A percentile compares a stretch with the other conserved stretches of the same genome.
phyloP scores from a whole-genome alignment of 1,140 invertebrate species.

The Philopotamus ludificatus region DNA sequence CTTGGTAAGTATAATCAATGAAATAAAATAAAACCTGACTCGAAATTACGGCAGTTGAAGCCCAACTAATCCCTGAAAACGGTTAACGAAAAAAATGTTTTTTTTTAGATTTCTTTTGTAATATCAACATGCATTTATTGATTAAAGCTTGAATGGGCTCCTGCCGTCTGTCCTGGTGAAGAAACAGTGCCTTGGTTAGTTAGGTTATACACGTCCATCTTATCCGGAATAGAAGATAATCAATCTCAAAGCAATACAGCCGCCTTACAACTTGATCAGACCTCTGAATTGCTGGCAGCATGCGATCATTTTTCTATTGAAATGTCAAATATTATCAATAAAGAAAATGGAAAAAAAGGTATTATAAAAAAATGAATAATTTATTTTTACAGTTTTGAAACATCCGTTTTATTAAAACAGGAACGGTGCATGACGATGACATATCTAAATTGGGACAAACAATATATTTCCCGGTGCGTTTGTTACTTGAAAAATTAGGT shows the following conservation, averaged over 20 bases:
- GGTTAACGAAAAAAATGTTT: not conserved
- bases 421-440: constrained; percentile 30
- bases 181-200: constrained; percentile 33
- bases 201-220: constrained; percentile 23
- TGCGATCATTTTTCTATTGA: constrained; percentile 30
- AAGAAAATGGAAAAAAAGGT: constrained; percentile 34
- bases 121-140: not conserved
- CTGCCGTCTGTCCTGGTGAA: constrained; percentile 30
- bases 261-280: constrained; percentile 4
- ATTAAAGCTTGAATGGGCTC: constrained; percentile 36
- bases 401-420: constrained; percentile 21
- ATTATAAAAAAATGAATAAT: too few species aligned
- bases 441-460: constrained; percentile 45
- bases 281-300: constrained; percentile 20
- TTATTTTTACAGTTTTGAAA: not conserved
- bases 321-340: constrained; percentile 9
- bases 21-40: too few species aligned
- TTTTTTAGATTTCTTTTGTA: not conserved
- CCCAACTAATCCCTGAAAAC: too few species aligned
- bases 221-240: constrained; percentile 1
- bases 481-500: constrained; percentile 46
- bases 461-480: constrained; percentile 46
- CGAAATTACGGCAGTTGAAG: too few species aligned
- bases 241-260: constrained; percentile 1
- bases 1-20: too few species aligned